phyloP scores from a whole-genome alignment of 2,888 invertebrate genomes.

The Sturmia bella region DNA sequence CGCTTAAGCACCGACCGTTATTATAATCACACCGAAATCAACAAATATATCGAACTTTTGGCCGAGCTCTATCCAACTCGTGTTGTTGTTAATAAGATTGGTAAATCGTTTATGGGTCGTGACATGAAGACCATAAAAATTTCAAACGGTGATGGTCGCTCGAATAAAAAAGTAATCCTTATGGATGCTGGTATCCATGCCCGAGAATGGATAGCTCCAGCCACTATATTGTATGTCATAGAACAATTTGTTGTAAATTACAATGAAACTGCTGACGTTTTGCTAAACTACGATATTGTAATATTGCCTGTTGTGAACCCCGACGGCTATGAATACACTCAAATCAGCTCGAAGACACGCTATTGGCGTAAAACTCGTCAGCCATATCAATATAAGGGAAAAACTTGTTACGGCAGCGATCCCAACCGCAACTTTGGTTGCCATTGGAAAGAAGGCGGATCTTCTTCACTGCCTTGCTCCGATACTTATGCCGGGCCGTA shows the following conservation, averaged over 20 bases:
- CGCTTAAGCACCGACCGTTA: conserved; percentile 76
- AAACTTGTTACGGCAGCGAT: conserved; percentile 86
- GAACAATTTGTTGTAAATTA: conserved; percentile 84
- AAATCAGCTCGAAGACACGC: conserved; percentile 75
- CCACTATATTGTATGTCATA: conserved; percentile 84
- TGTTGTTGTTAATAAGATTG: conserved; percentile 84
- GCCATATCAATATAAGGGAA: conserved; percentile 74
- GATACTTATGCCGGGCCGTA: conserved; percentile 85
- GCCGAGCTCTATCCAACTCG: conserved; percentile 82
- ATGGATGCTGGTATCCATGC: conserved; percentile 85
- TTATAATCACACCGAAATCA: conserved; percentile 81
- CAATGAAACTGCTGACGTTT: conserved; percentile 81
- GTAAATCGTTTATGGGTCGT: conserved; percentile 84
- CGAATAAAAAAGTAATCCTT: conserved; percentile 83
- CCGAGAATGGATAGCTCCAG: conserved; percentile 87
- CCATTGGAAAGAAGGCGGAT: conserved; percentile 85
- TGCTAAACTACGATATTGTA: conserved; percentile 85
- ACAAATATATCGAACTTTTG: conserved; percentile 82
- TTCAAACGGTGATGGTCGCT: conserved; percentile 82
- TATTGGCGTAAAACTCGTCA: conserved; percentile 88
- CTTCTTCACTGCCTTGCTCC: conserved; percentile 82
- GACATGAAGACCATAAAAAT: conserved; percentile 85
- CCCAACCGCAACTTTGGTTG: conserved; percentile 89
- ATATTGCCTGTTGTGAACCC: conserved; percentile 86
- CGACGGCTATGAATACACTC: conserved; percentile 87